Evolutionary conservation across 2,113 vertebrate species (phyloP).

Genomic region (Caranx melampygus): DNA sequence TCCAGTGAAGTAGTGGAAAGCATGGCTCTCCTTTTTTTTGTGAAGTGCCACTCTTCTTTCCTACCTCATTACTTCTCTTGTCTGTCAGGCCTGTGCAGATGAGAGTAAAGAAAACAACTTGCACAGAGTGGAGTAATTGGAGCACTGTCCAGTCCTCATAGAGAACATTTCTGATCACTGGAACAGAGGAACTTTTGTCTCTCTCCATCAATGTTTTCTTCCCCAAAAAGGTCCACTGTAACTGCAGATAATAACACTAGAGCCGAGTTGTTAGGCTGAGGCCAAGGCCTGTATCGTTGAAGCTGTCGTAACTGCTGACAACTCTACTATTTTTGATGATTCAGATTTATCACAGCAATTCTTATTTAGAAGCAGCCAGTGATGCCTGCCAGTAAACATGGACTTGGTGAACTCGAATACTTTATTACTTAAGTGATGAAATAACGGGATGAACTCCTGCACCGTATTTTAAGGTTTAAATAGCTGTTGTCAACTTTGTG

Average conservation of each 20-base stretch:
- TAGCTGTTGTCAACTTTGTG: conserved; percentile 16
- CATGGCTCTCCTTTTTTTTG: conserved; percentile 22
- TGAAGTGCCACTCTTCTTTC: conserved; percentile 34
- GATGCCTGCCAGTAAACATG: conserved; percentile 24
- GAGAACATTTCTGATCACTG: conserved; percentile 17
- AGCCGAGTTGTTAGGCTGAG: conserved; percentile 15
- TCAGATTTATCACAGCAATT: conserved; percentile 14
- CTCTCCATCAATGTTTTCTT: background rate
- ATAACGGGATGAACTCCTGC: background rate
- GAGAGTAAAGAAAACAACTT: conserved; percentile 30
- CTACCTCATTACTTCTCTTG: conserved; percentile 19
- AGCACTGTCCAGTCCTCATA: conserved; percentile 4
- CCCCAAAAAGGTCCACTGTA: background rate
- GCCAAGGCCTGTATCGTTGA: conserved; percentile 22
- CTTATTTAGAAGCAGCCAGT: conserved; percentile 12
- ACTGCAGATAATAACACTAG: background rate
- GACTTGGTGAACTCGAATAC: conserved; percentile 29
- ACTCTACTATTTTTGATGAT: conserved; percentile 17
- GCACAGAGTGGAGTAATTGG: conserved; percentile 1
- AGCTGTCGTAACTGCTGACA: conserved; percentile 7
- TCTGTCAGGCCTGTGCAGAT: conserved; percentile 28
- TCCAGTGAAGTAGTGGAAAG: conserved; percentile 49
- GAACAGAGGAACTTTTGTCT: background rate
- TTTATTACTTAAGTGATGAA: conserved; percentile 12
- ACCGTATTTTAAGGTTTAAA: background rate